Conservation (phyloP, 2,113 vertebrate species). For the Semnornis frantzii region DNA sequence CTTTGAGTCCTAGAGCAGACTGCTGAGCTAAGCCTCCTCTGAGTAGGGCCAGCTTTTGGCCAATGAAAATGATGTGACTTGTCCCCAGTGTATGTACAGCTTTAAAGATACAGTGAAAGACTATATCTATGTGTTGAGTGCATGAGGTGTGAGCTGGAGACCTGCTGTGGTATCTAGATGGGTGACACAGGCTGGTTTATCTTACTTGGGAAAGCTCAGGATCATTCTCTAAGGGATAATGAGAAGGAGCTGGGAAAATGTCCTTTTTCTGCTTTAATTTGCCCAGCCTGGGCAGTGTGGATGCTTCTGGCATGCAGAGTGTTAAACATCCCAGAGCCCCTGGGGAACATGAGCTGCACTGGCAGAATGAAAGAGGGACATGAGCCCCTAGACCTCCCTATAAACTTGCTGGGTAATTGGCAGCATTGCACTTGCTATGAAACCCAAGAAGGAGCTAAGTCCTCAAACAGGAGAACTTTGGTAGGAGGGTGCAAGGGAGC, state of each 20-base stretch:
- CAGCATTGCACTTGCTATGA: slow-evolving; percentile 1
- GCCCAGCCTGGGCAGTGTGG: too few species aligned
- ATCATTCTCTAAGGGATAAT: not conserved
- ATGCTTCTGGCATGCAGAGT: not conserved
- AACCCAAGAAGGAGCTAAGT: slow-evolving; percentile 53
- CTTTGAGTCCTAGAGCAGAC: not conserved
- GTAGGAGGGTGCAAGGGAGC: not conserved
- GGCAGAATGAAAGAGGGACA: not conserved
- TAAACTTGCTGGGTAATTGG: slow-evolving; percentile 11
- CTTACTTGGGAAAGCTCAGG: not conserved
- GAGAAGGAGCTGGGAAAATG: not conserved
- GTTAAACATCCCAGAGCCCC: not conserved
- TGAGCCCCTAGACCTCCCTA: slow-evolving; percentile 3
- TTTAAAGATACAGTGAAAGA: not conserved
- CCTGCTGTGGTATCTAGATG: not conserved
- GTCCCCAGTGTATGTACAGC: rapidly evolving
- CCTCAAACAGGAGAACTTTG: not conserved
- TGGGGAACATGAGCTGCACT: not conserved
- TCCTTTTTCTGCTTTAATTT: not conserved
- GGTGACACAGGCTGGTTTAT: not conserved
- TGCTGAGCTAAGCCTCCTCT: not conserved
- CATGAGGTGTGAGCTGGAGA: not conserved
- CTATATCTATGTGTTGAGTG: not conserved
- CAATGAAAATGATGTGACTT: not conserved
- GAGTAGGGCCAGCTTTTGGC: not conserved